Base-by-base conservation (phyloP, 2,797 vertebrate genomes). In the Acipenser oxyrinchus region DNA sequence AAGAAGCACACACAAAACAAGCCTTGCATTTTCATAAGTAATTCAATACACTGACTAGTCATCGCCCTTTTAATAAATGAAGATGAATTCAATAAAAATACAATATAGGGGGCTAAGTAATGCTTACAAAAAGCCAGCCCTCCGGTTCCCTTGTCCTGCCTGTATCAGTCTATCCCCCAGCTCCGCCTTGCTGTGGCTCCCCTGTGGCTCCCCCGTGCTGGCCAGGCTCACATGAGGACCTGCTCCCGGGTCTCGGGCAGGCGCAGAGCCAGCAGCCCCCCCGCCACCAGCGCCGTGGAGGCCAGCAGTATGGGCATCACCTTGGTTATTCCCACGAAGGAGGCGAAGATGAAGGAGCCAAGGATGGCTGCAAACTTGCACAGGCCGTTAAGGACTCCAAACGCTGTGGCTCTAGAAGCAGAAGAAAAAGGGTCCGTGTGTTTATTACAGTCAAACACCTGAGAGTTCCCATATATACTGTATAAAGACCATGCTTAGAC, bases 191-290 rank as follows among this genome's bases (percentile, higher is more conserved):
- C 18, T 50, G 8, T 55, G 15, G 10, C 48, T 48, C 10, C 66
- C 62, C 59, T 13, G 6, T 10, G 3, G 5, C 13, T 6, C 60
- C 8, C 5, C 7, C 51, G 58, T 10, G 60, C 49, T 13, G 8
- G 10, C 23, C 13, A 10, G 51, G 75, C 74, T 95, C 89, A 99
- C 80, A 93, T 93, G 71, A 99, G 91, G 79, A 96, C 91, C 78
- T 93, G 93, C 62, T 97, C 95, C 68, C 96, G 88, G 6, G 96
- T 99, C 78, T 99, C 97, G 1, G 97, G 96, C 73, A 99, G 86
- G 71, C 94, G 93, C 61, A 97, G 84, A 23, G 96, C 93, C 0
- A 99, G 82, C 78, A 99, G 80, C 3, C 96, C 96, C 59, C 97
- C 96, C 2, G 92, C 93, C n/a, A 95, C 90, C 9, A 99, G 88